These are phyloP conservation scores for Nasonia vitripennis DNA, from an alignment of 1,140 invertebrate species.

Conservation along the genomic window DNA sequence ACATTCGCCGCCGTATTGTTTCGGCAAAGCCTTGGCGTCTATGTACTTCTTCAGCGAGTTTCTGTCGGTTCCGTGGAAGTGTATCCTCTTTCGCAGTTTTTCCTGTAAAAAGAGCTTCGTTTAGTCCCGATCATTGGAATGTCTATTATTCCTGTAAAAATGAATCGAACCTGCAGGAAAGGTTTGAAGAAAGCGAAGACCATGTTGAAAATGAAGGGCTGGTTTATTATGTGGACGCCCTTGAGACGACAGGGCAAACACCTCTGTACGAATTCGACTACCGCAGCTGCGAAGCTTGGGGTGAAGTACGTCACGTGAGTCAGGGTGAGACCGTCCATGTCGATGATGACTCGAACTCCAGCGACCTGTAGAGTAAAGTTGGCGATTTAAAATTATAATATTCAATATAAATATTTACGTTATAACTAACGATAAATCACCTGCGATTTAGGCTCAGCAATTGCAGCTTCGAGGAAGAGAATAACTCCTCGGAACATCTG, in stretches of 20 bases:
- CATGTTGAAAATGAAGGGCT: slow-evolving; percentile 86
- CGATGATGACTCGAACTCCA: slow-evolving; percentile 80
- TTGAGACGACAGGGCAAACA: slow-evolving; percentile 82
- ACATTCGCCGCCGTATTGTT: slow-evolving; percentile 81
- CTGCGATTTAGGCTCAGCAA: slow-evolving; percentile 79
- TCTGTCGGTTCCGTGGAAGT: slow-evolving; percentile 85
- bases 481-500: slow-evolving; percentile 79
- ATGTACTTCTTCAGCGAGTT: slow-evolving; percentile 80
- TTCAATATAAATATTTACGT: not conserved
- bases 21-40: slow-evolving; percentile 79
- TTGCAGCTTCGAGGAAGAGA: slow-evolving; percentile 77
- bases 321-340: slow-evolving; percentile 81
- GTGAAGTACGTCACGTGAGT: slow-evolving; percentile 83
- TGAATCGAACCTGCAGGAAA: slow-evolving; percentile 76
- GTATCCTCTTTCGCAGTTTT: slow-evolving; percentile 78
- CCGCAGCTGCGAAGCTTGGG: slow-evolving; percentile 80
- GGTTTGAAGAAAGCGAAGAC: slow-evolving; percentile 86
- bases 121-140: no score
- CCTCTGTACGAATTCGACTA: slow-evolving; percentile 82
- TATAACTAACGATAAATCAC: slow-evolving; percentile 60
- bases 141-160: no score
- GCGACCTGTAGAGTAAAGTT: slow-evolving; percentile 62
- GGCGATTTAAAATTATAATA: no score
- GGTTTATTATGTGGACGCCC: slow-evolving; percentile 85
- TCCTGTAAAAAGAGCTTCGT: slow-evolving; percentile 70